Conservation (phyloP, 1,140 invertebrate genomes). For the Pentalonia nigronervosa region DNA sequence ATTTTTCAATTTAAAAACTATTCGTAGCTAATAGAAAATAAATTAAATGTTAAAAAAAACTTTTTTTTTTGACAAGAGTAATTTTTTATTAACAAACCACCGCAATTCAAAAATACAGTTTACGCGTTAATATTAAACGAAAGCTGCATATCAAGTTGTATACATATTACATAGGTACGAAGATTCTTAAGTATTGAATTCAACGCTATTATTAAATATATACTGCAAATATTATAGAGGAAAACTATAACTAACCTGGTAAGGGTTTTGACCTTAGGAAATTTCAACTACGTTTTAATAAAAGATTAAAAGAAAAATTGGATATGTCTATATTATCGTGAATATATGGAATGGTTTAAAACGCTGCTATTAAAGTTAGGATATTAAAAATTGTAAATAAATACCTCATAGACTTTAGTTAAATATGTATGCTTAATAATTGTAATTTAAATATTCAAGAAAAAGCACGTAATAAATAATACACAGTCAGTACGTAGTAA, state of each 20-base stretch:
- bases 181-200: not conserved
- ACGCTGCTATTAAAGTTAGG: not conserved
- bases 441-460: not conserved
- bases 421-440: not conserved
- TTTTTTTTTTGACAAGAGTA: not conserved
- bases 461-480: not conserved
- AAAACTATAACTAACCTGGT: not conserved
- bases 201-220: not conserved
- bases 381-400: not conserved
- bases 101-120: not conserved
- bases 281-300: not conserved
- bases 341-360: not conserved
- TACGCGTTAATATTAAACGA: not conserved
- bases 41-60: not conserved
- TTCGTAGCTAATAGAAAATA: not conserved
- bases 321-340: no score
- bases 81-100: not conserved
- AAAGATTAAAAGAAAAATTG: not conserved
- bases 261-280: not conserved
- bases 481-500: not conserved
- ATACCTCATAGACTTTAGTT: not conserved
- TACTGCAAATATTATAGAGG: not conserved
- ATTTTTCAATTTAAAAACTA: not conserved
- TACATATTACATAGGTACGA: no score
- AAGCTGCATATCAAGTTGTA: not conserved